A percentile compares a stretch with the other conserved stretches of the same genome.
These are phyloP conservation scores for Zaprionus tsacasi DNA, from an alignment of 1,140 invertebrate genomes.

Conservation along the genomic window DNA sequence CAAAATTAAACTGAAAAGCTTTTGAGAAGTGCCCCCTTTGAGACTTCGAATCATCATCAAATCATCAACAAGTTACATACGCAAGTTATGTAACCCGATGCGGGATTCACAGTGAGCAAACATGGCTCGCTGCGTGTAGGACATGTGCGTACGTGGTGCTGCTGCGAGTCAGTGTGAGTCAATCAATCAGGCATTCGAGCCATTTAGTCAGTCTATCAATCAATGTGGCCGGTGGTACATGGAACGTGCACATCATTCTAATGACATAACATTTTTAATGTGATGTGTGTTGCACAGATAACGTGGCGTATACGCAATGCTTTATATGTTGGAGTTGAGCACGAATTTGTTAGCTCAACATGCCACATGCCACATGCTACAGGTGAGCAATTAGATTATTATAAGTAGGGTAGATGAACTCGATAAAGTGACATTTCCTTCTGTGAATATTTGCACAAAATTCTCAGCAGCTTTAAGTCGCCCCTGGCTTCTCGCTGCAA, in stretches of 20 bases:
- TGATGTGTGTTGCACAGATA: constrained; percentile 16
- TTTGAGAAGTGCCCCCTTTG: background rate
- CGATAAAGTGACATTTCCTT: constrained; percentile 18
- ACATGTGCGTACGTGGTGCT: constrained; percentile 46
- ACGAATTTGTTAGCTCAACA: background rate
- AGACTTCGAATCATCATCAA: background rate
- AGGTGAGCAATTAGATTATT: constrained; percentile 17
- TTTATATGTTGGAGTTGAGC: background rate
- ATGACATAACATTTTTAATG: constrained; percentile 69
- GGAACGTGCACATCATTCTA: constrained; percentile 70
- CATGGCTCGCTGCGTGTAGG: background rate
- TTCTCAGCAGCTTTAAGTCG: constrained; percentile 9
- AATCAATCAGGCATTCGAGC: constrained; percentile 79
- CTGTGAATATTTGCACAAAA: constrained; percentile 15
- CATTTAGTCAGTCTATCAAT: constrained; percentile 81
- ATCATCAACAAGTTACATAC: background rate
- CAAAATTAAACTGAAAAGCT: background rate
- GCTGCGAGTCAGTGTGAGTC: constrained; percentile 53
- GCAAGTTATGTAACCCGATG: background rate
- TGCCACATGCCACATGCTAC: background rate
- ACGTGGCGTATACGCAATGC: background rate
- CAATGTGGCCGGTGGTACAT: constrained; percentile 44
- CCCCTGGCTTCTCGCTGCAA: constrained; percentile 8
- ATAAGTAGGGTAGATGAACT: constrained; percentile 2
- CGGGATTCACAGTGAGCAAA: constrained; percentile 9